A percentile compares a stretch with the other conserved stretches of the same genome.
These are phyloP conservation scores for Aplysina aerophoba DNA, from an alignment of 37 sponge, comb jelly and placozoan species.

Conservation along the genomic window DNA sequence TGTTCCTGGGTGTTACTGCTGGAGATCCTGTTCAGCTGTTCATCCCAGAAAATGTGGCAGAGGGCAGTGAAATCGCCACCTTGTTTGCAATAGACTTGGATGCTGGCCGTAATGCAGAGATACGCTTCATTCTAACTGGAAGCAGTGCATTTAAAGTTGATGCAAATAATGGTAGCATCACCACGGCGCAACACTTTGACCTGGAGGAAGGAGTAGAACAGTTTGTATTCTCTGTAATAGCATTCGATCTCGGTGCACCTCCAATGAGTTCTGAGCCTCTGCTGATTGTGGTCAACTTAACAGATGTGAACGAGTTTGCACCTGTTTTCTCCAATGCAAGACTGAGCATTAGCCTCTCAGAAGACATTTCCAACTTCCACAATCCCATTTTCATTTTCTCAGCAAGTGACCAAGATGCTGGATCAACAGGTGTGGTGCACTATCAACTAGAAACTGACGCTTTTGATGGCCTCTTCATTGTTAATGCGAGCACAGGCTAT, in stretches of 20 bases:
- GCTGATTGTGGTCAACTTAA: constrained; percentile 40
- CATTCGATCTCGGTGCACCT: constrained; percentile 39
- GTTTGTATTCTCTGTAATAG: constrained; percentile 50
- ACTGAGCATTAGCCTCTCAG: background rate
- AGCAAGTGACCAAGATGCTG: constrained; percentile 11
- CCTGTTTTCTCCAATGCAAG: constrained; percentile 45
- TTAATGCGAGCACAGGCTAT: constrained; percentile 37
- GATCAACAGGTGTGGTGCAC: constrained; percentile 7
- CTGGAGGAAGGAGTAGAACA: constrained; percentile 33
- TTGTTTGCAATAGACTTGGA: constrained; percentile 44
- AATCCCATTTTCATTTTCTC: background rate
- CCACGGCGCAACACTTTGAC: constrained; percentile 44
- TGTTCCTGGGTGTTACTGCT: background rate
- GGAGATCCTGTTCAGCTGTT: background rate
- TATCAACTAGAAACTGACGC: background rate
- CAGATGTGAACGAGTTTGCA: constrained; percentile 58
- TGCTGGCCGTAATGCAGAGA: constrained; percentile 38
- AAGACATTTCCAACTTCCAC: background rate
- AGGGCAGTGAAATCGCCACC: constrained; percentile 5
- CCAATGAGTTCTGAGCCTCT: constrained; percentile 37
- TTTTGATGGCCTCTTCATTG: constrained; percentile 22
- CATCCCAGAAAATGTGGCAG: constrained; percentile 21
- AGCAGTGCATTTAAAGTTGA: constrained; percentile 11
- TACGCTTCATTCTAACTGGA: background rate
- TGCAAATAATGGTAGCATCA: constrained; percentile 29